Percentiles rank a stretch among this genome's conserved stretches.
phyloP scores from a whole-genome alignment of 2,113 vertebrate species.

The Ardeotis arabs region DNA sequence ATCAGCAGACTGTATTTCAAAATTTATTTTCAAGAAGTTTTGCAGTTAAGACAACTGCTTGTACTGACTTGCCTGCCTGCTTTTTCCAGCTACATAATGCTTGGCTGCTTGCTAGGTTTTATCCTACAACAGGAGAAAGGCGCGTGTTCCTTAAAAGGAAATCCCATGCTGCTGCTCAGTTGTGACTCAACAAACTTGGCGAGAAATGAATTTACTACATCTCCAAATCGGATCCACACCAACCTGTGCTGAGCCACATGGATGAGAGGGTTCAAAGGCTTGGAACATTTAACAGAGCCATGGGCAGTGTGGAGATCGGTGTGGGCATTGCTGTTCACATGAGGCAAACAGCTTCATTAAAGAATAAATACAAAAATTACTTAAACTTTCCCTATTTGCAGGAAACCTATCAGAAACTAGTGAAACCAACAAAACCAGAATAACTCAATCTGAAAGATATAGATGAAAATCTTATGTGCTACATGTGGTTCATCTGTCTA shows the following conservation, averaged over 20 bases:
- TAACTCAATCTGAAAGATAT: neutral
- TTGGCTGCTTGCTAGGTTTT: neutral
- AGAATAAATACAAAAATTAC: neutral
- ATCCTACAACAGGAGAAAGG: neutral
- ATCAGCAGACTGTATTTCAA: neutral
- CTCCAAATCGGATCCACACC: neutral
- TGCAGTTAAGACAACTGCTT: neutral
- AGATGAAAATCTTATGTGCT: neutral
- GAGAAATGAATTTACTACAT: neutral
- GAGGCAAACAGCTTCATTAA: neutral
- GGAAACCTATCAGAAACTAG: neutral
- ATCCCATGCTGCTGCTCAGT: neutral
- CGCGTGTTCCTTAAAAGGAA: conserved; percentile 11
- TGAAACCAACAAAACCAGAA: neutral
- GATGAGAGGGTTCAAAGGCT: neutral
- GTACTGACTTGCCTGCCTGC: neutral
- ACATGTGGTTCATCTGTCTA: neutral
- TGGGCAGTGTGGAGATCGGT: rapidly evolving
- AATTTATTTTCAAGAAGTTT: neutral
- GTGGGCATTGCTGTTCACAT: neutral
- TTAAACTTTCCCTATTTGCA: neutral
- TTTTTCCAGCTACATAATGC: neutral
- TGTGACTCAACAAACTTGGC: conserved; percentile 37
- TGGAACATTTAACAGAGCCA: neutral
- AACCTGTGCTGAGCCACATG: neutral